phyloP scores from a whole-genome alignment of 2,888 invertebrate genomes.

The Latrodectus hesperus region DNA sequence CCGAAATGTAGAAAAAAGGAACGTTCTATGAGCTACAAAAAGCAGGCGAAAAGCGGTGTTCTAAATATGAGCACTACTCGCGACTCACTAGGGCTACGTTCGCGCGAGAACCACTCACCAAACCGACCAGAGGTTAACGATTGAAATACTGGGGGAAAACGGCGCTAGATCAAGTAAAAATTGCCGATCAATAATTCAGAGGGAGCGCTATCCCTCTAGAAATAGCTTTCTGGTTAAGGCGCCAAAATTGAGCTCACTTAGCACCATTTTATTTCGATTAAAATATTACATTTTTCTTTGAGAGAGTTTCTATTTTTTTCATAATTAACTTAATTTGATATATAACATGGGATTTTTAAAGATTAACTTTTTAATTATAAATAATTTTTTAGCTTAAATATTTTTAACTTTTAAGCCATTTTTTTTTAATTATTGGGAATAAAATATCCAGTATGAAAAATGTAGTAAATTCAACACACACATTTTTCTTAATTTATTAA shows the following conservation, averaged over 20 bases:
- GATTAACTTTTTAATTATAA: too few species aligned
- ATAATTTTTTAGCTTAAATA: too few species aligned
- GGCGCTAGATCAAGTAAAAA: constrained; percentile 63
- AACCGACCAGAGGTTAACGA: constrained; percentile 43
- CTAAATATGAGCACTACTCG: constrained; percentile 48
- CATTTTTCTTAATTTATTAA: too few species aligned
- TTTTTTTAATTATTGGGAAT: too few species aligned
- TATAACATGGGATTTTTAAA: too few species aligned
- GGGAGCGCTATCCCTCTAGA: constrained; percentile 45
- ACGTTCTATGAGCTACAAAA: constrained; percentile 21
- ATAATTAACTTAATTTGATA: too few species aligned
- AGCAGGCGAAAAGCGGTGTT: constrained; percentile 42
- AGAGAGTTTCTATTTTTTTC: too few species aligned
- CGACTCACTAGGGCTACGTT: constrained; percentile 51
- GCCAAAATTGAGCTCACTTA: constrained; percentile 55
- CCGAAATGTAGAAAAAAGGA: constrained; percentile 13
- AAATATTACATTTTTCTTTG: too few species aligned
- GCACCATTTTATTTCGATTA: background rate
- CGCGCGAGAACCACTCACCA: constrained; percentile 37
- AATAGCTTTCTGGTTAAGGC: constrained; percentile 55
- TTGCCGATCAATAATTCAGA: constrained; percentile 64
- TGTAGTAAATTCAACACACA: too few species aligned
- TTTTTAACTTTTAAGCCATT: too few species aligned
- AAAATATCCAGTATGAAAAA: too few species aligned
- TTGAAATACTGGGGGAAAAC: constrained; percentile 45